Percentiles rank a stretch among this genome's conserved stretches.
These are phyloP conservation scores for Myotis lucifugus DNA, from an alignment of 2,113 vertebrate genomes.

Conservation along the genomic window DNA sequence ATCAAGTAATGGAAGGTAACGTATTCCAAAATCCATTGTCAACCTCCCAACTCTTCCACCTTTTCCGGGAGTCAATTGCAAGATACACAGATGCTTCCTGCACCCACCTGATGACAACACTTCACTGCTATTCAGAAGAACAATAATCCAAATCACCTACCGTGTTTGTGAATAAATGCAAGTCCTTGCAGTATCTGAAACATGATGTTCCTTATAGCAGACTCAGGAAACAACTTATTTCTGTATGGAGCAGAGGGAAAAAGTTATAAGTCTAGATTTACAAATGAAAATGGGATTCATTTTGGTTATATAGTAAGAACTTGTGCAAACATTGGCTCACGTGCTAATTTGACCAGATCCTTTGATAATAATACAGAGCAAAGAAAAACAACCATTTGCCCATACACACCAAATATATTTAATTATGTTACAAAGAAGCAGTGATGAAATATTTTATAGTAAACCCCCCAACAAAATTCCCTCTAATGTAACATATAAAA, in stretches of 20 bases:
- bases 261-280: conserved; percentile 53
- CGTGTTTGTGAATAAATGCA: conserved; percentile 90
- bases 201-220: conserved; percentile 90
- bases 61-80: background rate
- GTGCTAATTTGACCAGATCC: background rate
- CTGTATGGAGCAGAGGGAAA: conserved; percentile 75
- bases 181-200: conserved; percentile 91
- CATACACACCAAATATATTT: background rate
- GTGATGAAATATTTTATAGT: conserved; percentile 22
- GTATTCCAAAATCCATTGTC: background rate
- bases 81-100: background rate
- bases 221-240: conserved; percentile 90
- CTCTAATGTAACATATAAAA: background rate
- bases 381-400: conserved; percentile 44
- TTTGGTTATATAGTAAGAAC: background rate
- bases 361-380: conserved; percentile 36
- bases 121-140: background rate
- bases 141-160: conserved; percentile 73
- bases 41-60: background rate
- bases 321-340: background rate
- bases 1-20: background rate
- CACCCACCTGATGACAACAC: background rate
- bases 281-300: background rate
- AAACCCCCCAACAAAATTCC: background rate
- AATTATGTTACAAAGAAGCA: conserved; percentile 39